Base-by-base conservation (phyloP, 1,140 invertebrate species). In the Drosophila elegans region DNA sequence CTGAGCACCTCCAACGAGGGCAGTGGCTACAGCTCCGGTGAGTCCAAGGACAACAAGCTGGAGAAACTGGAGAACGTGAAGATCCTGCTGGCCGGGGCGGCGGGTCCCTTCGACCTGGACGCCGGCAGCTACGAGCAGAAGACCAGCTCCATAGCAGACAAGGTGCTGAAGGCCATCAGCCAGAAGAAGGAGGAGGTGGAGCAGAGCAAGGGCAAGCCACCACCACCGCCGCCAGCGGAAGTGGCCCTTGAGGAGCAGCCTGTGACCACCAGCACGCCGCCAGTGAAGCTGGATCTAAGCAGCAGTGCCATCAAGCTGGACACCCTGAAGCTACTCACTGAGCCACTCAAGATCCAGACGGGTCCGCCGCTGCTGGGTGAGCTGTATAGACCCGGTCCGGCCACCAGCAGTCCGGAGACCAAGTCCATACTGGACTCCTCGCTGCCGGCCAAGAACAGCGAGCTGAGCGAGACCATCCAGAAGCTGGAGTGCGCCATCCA, bases 401-500 rank as follows among this genome's bases (percentile, higher is more conserved):
- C 79, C 9, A 88, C 66, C 29, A 89, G 83, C 13, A 91, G 85
- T 21, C 89, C 91, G 0, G 91, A 92, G 13, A 88, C 83, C 11
- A 92, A 92, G 45, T 76, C 91, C 46, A 78, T 92, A 25, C 48
- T 92, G 5, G 91, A 92, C 36, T 82, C 91, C 1, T 93, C 93
- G n/a, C 36, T 83, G 45, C 48, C 67, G 25, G 94, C 94, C 36
- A 94, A 93, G 63, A 94, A 94, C 64, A 94, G 94, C 71, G 94
- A 94, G 5, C 85, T 95, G 2, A 94, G 93, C 60, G 94, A 94
- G 63, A 95, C 94, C 0, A 95, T 95, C 74, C 94, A 94, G 77
- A 95, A 94, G 77, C 73, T 95, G 27, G 92, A 92, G 69, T 92
- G 90, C 41, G 92, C 91, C 44, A 92, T 92, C 45, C 89, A 92